A percentile compares a stretch with the other conserved stretches of the same genome.
Conservation (phyloP, 2,113 vertebrate species). For the Saguinus midas region DNA sequence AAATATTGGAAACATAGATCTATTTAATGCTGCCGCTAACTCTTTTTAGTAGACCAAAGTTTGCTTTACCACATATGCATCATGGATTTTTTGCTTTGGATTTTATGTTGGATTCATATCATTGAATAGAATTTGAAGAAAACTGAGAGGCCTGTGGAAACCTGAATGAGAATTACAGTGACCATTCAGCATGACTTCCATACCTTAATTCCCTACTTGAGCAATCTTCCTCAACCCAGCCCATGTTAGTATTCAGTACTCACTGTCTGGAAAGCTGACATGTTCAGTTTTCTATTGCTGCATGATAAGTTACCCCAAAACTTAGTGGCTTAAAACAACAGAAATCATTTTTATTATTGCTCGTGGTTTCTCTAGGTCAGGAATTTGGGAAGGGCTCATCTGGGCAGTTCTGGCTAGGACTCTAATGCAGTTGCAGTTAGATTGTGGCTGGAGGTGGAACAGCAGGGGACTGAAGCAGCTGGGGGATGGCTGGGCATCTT, state of each 20-base stretch:
- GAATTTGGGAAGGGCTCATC: not conserved
- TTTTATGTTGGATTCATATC: conserved; percentile 45
- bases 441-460: not conserved
- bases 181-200: not conserved
- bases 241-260: not conserved
- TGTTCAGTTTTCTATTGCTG: not conserved
- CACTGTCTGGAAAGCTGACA: not conserved
- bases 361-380: not conserved
- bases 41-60: conserved; percentile 7
- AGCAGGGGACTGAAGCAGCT: not conserved
- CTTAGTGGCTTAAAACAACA: not conserved
- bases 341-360: not conserved
- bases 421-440: not conserved
- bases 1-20: not conserved
- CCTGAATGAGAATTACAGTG: not conserved
- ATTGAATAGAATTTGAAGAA: conserved; percentile 22
- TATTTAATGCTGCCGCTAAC: not conserved
- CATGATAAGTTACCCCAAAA: not conserved
- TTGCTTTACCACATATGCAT: not conserved
- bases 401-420: not conserved
- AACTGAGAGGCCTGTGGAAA: not conserved
- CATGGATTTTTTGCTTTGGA: not conserved
- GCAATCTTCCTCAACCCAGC: not conserved
- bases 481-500: not conserved
- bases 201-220: conserved; percentile 35